These are phyloP conservation scores for Chrysopa pallens DNA, from an alignment of 1,140 invertebrate genomes.

Conservation along the genomic window DNA sequence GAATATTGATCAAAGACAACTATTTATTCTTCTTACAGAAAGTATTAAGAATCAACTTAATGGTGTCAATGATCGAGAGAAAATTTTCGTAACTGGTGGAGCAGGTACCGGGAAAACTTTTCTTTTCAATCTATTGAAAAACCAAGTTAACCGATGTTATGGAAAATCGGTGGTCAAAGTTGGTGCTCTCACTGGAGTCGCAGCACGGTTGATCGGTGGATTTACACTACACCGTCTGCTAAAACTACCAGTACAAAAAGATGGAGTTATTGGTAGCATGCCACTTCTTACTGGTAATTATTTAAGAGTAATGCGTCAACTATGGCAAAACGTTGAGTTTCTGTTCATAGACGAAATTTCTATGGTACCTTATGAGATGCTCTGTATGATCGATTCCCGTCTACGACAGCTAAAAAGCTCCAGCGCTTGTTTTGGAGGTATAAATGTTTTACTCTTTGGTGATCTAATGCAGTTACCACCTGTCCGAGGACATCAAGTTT, in stretches of 20 bases:
- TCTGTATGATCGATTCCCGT: conserved; percentile 20
- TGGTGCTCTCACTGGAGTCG: no score
- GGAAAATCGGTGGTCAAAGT: no score
- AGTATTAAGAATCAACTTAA: no score
- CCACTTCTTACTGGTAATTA: conserved; percentile 17
- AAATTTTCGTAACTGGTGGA: no score
- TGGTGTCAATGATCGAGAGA: no score
- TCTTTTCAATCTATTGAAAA: no score
- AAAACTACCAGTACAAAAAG: conserved; percentile 5
- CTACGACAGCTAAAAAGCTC: conserved; percentile 15
- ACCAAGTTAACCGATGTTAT: no score
- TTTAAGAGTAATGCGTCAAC: conserved; percentile 15
- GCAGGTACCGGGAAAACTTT: no score
- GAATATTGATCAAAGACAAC: conserved; percentile 7
- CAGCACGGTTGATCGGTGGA: no score
- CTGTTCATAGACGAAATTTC: conserved; percentile 25
- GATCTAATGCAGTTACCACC: conserved; percentile 21
- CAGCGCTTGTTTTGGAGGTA: conserved; percentile 11
- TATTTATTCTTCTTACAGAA: conserved; percentile 7
- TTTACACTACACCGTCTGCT: no score
- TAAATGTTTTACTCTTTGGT: conserved; percentile 19
- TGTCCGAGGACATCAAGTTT: conserved; percentile 15
- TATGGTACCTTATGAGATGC: conserved; percentile 19
- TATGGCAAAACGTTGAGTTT: conserved; percentile 20
- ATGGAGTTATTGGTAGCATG: conserved; percentile 14